Conservation (phyloP, 2,888 invertebrate species). For the Hirtodrosophila cameraria region DNA sequence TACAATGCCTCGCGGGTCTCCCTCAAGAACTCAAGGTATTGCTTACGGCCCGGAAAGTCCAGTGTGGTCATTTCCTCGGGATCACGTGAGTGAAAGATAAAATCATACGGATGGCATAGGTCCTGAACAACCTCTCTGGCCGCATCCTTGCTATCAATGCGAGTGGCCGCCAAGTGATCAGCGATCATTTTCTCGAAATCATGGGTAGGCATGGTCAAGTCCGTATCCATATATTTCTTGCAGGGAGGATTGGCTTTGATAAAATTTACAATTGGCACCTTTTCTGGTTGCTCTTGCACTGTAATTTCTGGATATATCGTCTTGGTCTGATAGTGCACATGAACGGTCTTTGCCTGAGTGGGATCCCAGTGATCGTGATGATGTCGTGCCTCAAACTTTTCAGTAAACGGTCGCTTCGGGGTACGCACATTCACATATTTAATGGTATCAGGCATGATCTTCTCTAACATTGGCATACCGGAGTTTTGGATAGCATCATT, state of each 20-base stretch:
- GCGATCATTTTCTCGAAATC: conserved; percentile 67
- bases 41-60: conserved; percentile 76
- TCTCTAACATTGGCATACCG: conserved; percentile 66
- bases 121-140: conserved; percentile 39
- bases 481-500: conserved; percentile 58
- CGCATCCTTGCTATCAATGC: conserved; percentile 55
- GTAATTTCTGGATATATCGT: conserved; percentile 69
- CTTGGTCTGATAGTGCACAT: conserved; percentile 79
- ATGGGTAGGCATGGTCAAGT: conserved; percentile 66
- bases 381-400: conserved; percentile 78
- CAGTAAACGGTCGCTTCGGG: conserved; percentile 69
- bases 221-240: conserved; percentile 59
- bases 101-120: conserved; percentile 66
- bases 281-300: conserved; percentile 38
- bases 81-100: conserved; percentile 67
- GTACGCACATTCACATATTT: conserved; percentile 70
- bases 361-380: conserved; percentile 83
- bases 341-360: conserved; percentile 74
- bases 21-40: conserved; percentile 73
- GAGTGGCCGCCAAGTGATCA: conserved; percentile 54
- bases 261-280: conserved; percentile 60
- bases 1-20: conserved; percentile 72
- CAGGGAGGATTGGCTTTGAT: conserved; percentile 73
- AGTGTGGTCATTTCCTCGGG: conserved; percentile 59
- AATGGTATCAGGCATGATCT: conserved; percentile 61